Evolutionary conservation across 2,113 vertebrate species (phyloP), one percentile per base, ranked within the genome.

Genomic region (Chroicocephalus ridibundus): DNA sequence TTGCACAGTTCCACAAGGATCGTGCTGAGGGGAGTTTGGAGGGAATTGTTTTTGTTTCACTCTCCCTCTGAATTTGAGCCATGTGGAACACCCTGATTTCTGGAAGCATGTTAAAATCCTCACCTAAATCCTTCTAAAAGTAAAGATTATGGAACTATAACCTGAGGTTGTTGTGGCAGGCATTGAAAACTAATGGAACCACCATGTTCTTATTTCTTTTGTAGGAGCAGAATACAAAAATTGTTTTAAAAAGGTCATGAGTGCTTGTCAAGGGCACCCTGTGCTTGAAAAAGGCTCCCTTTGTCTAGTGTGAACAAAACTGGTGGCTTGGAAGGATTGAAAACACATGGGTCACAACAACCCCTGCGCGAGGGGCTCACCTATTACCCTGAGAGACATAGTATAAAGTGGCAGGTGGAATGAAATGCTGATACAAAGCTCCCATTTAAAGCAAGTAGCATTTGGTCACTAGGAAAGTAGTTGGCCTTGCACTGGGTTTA

Each of bases 361-460:
- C 6, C 6, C 4, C 4, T 84, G n/a, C 0, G 2, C 29, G 65
- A 46, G 25, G 21, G 25, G 9, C 32, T 89, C 70, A 57, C 26
- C 40, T 69, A 2, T 71, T 76, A 25, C 44, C 24, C 34, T 57
- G 65, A 82, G 70, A 27, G 34, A 6, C 27, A 69, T 1, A 57
- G 19, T 9, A 29, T 32, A 72, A 88, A 68, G 25, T 12, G 84
- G 22, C 34, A 65, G 34, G 27, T 58, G 60, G 27, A 82, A 57
- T 76, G 87, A 87, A 93, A 87, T 52, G 11, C 24, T 68, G 49
- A 64, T 71, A 52, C 40, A 79, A 89, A 88, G 25, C n/a, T 88
- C 51, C 32, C 44, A n/a, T 57, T 94, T 78, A 84, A 84, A 90
- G 22, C 6, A 86, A 85, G 36, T 52, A 57, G 5, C 32, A 18